These are phyloP conservation scores for Bergia puertoricense DNA, from an alignment of 92 coral and sea anemone genomes.

Conservation along the genomic window DNA sequence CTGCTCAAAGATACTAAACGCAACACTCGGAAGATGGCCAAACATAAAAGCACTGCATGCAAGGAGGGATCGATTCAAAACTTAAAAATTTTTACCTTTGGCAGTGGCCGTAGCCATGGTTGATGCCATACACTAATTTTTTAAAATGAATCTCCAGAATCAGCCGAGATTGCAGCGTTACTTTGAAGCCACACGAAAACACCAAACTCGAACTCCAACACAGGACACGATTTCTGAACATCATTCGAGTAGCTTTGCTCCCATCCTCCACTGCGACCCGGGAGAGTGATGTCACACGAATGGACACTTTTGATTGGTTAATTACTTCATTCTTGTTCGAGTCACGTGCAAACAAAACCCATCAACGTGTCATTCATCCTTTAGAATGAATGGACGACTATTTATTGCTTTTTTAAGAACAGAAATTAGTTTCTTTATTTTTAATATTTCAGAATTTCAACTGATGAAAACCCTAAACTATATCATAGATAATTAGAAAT, in stretches of 20 bases:
- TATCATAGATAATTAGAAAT: no score
- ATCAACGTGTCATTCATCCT: conserved; percentile 50
- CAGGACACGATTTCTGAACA: conserved; percentile 48
- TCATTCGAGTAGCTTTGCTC: conserved; percentile 34
- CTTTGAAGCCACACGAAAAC: conserved; percentile 41
- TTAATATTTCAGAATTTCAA: background rate
- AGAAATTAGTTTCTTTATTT: background rate
- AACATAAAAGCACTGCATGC: conserved; percentile 82
- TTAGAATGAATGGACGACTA: conserved; percentile 10
- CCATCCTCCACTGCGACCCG: conserved; percentile 52
- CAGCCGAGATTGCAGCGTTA: conserved; percentile 72
- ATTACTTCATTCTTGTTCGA: conserved; percentile 21
- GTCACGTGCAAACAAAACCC: conserved; percentile 42
- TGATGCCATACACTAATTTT: conserved; percentile 55
- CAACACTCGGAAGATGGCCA: conserved; percentile 35
- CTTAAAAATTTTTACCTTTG: conserved; percentile 72
- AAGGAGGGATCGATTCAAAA: conserved; percentile 41
- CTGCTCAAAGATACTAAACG: conserved; percentile 45
- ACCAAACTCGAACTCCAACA: conserved; percentile 32
- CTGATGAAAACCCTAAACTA: background rate
- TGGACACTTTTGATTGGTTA: conserved; percentile 51
- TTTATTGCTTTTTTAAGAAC: background rate
- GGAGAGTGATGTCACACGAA: conserved; percentile 54
- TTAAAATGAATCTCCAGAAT: conserved; percentile 51
- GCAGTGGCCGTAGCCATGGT: conserved; percentile 82